Percentiles rank a stretch among this genome's conserved stretches.
These are phyloP conservation scores for Amphiprion clarkii DNA, from an alignment of 2,797 vertebrate species.

Conservation along the genomic window DNA sequence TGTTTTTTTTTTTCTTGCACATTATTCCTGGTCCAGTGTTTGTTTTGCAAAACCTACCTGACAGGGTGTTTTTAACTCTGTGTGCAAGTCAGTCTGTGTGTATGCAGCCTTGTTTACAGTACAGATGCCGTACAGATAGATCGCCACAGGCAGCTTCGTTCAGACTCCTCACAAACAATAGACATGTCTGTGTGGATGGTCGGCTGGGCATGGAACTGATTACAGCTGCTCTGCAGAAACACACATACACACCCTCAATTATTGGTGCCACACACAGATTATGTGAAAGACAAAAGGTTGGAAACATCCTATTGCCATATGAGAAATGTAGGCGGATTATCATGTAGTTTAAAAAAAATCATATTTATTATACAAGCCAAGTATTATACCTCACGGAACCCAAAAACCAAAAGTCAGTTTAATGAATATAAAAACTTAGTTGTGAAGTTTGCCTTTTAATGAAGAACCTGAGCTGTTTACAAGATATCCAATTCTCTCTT, in stretches of 20 bases:
- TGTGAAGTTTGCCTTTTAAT: neutral
- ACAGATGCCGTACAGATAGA: constrained; percentile 47
- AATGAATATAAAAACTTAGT: neutral
- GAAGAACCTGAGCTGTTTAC: neutral
- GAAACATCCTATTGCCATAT: neutral
- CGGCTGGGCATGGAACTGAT: constrained; percentile 64
- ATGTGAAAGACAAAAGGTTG: constrained; percentile 6
- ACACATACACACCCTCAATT: constrained; percentile 9
- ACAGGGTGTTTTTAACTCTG: constrained; percentile 21
- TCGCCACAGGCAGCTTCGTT: constrained; percentile 63
- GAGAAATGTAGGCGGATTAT: neutral
- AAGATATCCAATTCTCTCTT: constrained; percentile 12
- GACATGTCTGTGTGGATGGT: constrained; percentile 50
- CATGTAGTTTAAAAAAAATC: neutral
- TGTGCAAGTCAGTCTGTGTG: constrained; percentile 22
- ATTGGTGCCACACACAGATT: constrained; percentile 3
- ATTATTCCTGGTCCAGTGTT: constrained; percentile 9
- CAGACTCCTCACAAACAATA: constrained; percentile 70
- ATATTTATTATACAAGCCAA: constrained; percentile 1
- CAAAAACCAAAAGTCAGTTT: neutral
- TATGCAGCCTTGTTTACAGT: constrained; percentile 51
- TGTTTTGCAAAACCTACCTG: constrained; percentile 5
- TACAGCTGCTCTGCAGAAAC: constrained; percentile 62
- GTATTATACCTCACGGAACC: neutral
- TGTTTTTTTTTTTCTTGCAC: neutral